Percentiles rank a stretch among this genome's conserved stretches.
Conservation (phyloP, 2,888 invertebrate species). For the Campaea margaritaria region DNA sequence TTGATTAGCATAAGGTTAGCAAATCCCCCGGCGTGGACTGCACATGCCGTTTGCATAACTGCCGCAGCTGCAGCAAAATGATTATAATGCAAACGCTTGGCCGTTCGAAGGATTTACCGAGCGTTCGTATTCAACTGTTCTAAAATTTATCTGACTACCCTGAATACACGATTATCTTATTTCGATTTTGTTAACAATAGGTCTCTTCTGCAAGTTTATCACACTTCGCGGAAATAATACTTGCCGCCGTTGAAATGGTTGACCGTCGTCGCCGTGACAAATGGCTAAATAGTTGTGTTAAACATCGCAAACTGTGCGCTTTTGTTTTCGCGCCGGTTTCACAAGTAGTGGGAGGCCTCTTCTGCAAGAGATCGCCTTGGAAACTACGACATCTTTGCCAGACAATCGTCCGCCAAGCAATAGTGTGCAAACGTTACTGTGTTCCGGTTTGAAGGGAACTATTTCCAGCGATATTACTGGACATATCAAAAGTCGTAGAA, state of each 20-base stretch:
- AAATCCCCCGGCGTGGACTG: constrained; percentile 54
- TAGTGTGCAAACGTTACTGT: too few relatives aligned
- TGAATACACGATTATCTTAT: too few relatives aligned
- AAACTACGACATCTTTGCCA: too few relatives aligned
- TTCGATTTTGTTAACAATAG: too few relatives aligned
- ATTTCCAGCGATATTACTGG: too few relatives aligned
- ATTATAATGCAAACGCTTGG: constrained; percentile 16
- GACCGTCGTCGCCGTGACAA: constrained; percentile 10
- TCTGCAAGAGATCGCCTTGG: too few relatives aligned
- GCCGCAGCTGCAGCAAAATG: constrained; percentile 26
- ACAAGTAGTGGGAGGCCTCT: too few relatives aligned
- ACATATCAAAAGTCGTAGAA: too few relatives aligned
- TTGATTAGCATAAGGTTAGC: constrained; percentile 62
- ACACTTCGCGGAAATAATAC: constrained; percentile 27
- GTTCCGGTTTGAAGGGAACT: too few relatives aligned
- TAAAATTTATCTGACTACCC: constrained; percentile 1
- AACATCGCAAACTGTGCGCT: neutral
- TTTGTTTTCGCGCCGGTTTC: neutral
- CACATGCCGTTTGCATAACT: constrained; percentile 64
- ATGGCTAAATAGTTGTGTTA: constrained; percentile 12
- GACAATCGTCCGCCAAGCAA: too few relatives aligned
- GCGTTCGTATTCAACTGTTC: constrained; percentile 33
- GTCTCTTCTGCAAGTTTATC: too few relatives aligned
- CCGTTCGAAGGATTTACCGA: constrained; percentile 6
- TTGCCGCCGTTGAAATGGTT: constrained; percentile 11